phyloP scores from a whole-genome alignment of 2,888 invertebrate genomes.

The Notocelia uddmanniana region DNA sequence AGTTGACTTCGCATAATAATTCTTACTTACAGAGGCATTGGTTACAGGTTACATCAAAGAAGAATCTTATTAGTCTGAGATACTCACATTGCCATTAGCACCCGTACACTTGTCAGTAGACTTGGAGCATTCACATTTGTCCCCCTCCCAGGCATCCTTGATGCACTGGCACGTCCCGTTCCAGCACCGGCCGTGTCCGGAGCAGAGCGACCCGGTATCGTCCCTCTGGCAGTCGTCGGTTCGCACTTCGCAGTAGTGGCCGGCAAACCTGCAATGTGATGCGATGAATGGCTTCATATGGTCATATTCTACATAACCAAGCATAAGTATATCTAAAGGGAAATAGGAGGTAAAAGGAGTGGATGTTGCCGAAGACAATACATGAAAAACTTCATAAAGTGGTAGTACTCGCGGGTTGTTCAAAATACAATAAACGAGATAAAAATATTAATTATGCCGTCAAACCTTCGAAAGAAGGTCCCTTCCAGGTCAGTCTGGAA shows the following conservation, averaged over 20 bases:
- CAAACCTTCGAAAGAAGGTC: too few species aligned
- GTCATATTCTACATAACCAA: not conserved
- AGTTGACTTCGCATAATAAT: not conserved
- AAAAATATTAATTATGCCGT: too few species aligned
- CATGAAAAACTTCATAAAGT: too few species aligned
- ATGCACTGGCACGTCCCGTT: conserved; percentile 25
- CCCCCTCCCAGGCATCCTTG: conserved; percentile 24
- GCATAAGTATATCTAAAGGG: too few species aligned
- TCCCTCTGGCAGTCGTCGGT: conserved; percentile 34
- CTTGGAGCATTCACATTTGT: conserved; percentile 30
- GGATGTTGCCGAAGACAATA: too few species aligned
- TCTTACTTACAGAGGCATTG: too few species aligned
- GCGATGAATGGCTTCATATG: not conserved
- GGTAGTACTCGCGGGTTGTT: too few species aligned
- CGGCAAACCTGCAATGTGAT: conserved; percentile 22
- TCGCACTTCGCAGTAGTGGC: conserved; percentile 35
- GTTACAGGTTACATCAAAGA: not conserved
- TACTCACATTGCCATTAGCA: conserved; percentile 22
- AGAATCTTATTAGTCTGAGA: too few species aligned
- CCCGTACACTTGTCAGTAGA: conserved; percentile 10
- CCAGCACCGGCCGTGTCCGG: conserved; percentile 29
- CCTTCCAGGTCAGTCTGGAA: too few species aligned
- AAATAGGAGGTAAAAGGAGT: too few species aligned
- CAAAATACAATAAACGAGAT: too few species aligned
- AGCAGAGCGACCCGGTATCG: conserved; percentile 23